A percentile compares a stretch with the other conserved stretches of the same genome.
Conservation (phyloP, 2,888 invertebrate genomes). For the Epicampocera succincta region DNA sequence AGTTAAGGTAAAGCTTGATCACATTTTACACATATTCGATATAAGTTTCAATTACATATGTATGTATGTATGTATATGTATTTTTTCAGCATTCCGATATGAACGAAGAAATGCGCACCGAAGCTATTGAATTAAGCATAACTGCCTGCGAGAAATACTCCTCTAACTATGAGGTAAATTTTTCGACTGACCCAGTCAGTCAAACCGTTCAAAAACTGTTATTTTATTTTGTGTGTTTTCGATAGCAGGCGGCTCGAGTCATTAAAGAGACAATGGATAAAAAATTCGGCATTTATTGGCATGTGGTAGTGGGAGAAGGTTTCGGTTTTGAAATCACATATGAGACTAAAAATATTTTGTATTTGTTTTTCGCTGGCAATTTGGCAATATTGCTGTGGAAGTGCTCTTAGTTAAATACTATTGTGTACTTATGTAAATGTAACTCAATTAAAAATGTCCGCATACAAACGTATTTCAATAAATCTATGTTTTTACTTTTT, state of each 20-base stretch:
- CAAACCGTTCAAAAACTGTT: background rate
- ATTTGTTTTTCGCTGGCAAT: slow-evolving; percentile 95
- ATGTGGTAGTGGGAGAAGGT: slow-evolving; percentile 97
- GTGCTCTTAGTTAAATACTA: slow-evolving; percentile 85
- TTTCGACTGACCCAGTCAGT: background rate
- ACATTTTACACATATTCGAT: background rate
- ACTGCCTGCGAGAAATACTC: slow-evolving; percentile 96
- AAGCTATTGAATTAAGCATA: slow-evolving; percentile 94
- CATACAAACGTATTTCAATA: slow-evolving; percentile 11
- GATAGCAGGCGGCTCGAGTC: slow-evolving; percentile 92
- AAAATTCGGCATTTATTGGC: slow-evolving; percentile 96
- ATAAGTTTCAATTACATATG: slow-evolving; percentile 6
- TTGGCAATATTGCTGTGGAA: slow-evolving; percentile 95
- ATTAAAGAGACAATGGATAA: slow-evolving; percentile 98
- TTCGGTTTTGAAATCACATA: slow-evolving; percentile 96
- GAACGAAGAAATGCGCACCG: slow-evolving; percentile 95
- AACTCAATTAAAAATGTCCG: slow-evolving; percentile 4
- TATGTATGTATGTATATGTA: too few relatives aligned
- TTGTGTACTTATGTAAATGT: slow-evolving; percentile 8
- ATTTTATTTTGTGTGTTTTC: too few relatives aligned
- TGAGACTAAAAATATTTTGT: slow-evolving; percentile 92
- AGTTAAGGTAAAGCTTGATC: slow-evolving; percentile 85
- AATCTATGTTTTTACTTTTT: background rate
- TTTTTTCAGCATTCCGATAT: slow-evolving; percentile 91
- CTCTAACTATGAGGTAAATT: slow-evolving; percentile 89